Conservation (phyloP, 1,140 invertebrate genomes). For the Pseudomyrmex gracilis region DNA sequence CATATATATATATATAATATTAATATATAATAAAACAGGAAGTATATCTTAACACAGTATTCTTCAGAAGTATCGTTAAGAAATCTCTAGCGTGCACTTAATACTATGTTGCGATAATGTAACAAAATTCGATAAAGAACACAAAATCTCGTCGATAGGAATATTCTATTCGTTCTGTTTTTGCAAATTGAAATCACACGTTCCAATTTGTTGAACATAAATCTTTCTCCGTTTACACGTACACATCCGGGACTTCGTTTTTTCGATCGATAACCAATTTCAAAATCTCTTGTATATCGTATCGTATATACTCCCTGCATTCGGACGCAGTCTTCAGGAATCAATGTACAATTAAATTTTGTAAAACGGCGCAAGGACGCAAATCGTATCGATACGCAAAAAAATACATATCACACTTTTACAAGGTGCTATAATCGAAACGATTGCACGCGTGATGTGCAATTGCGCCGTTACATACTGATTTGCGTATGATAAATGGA, state of each 20-base stretch:
- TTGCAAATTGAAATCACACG: not conserved
- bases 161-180: slow-evolving; percentile 8
- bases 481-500: not conserved
- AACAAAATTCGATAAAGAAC: slow-evolving; percentile 10
- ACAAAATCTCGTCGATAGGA: not conserved
- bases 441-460: not conserved
- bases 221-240: not conserved
- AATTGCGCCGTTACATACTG: slow-evolving; percentile 9
- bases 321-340: not conserved
- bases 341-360: slow-evolving; percentile 29
- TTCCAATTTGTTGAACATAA: not conserved
- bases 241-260: not conserved
- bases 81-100: not conserved
- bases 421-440: not conserved
- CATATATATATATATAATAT: not conserved
- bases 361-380: slow-evolving; percentile 3
- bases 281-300: not conserved
- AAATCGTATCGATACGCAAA: not conserved
- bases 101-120: not conserved
- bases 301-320: not conserved
- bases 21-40: slow-evolving; percentile 9
- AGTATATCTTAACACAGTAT: not conserved
- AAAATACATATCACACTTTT: not conserved
- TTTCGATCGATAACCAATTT: slow-evolving; percentile 8
- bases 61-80: slow-evolving; percentile 20